phyloP scores from a whole-genome alignment of 2,888 invertebrate genomes.

The Drosophila mimica region DNA sequence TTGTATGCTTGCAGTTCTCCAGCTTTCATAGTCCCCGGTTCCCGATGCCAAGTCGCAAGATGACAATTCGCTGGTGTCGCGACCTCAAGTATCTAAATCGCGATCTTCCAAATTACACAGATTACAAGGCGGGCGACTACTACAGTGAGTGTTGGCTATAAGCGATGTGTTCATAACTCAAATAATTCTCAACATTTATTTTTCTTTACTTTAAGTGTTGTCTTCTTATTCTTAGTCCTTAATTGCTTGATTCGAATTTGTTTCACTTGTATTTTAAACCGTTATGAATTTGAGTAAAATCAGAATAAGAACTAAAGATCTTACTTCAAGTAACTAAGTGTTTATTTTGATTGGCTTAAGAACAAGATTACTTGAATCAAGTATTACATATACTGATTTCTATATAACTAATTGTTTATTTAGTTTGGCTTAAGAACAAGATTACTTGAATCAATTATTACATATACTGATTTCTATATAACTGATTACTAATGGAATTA shows the following conservation, averaged over 20 bases:
- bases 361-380: background rate
- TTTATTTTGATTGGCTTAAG: background rate
- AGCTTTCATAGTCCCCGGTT: slow-evolving; percentile 81
- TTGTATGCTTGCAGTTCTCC: slow-evolving; percentile 68
- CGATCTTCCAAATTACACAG: slow-evolving; percentile 76
- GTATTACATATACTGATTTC: background rate
- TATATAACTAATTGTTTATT: background rate
- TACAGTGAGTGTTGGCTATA: slow-evolving; percentile 55
- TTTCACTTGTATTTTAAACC: background rate
- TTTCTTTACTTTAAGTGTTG: background rate
- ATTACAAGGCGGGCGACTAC: slow-evolving; percentile 71
- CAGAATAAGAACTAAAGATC: background rate
- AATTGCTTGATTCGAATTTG: background rate
- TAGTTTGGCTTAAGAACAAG: background rate
- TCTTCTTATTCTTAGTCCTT: no score
- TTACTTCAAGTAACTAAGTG: background rate
- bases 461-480: background rate
- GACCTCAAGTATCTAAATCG: slow-evolving; percentile 82
- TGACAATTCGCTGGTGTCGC: slow-evolving; percentile 84
- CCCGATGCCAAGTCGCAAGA: slow-evolving; percentile 81
- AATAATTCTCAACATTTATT: background rate
- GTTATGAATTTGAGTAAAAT: background rate
- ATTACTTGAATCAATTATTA: background rate
- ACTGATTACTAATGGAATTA: background rate
- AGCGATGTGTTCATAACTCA: background rate